A percentile compares a stretch with the other conserved stretches of the same genome.
Conservation (phyloP, 2,113 vertebrate genomes). For the Elaphurus davidianus region DNA sequence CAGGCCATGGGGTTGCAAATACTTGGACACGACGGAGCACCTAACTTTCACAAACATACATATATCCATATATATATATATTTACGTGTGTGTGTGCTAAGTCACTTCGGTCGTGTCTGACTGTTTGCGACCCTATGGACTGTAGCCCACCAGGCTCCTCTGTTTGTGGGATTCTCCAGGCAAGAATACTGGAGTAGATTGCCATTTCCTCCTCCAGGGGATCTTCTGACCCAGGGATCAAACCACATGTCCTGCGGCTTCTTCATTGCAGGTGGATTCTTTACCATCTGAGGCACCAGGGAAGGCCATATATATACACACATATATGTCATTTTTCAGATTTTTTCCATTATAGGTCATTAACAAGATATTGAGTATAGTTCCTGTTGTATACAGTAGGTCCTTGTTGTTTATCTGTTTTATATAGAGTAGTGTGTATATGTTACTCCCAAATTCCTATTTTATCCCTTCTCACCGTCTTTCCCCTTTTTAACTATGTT, state of each 20-base stretch:
- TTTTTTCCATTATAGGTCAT: not conserved
- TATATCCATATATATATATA: not conserved
- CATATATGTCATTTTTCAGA: not conserved
- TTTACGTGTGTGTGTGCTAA: not conserved
- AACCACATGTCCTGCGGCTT: not conserved
- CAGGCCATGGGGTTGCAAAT: not conserved
- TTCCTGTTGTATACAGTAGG: not conserved
- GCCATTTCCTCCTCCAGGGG: not conserved
- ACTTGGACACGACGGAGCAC: accelerated
- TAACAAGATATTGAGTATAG: not conserved
- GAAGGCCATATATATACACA: not conserved
- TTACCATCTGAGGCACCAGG: not conserved
- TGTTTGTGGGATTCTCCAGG: not conserved
- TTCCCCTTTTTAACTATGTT: not conserved
- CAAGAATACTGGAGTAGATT: not conserved
- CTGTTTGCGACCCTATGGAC: not conserved
- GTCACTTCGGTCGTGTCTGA: not conserved
- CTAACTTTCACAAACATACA: not conserved
- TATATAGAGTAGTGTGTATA: not conserved
- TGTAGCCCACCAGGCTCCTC: not conserved
- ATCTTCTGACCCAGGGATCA: not conserved
- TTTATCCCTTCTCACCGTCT: not conserved
- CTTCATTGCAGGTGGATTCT: not conserved
- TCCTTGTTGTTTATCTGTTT: not conserved
- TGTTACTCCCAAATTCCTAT: not conserved